phyloP scores from a whole-genome alignment of 2,113 vertebrate genomes.

The Serinus canaria region DNA sequence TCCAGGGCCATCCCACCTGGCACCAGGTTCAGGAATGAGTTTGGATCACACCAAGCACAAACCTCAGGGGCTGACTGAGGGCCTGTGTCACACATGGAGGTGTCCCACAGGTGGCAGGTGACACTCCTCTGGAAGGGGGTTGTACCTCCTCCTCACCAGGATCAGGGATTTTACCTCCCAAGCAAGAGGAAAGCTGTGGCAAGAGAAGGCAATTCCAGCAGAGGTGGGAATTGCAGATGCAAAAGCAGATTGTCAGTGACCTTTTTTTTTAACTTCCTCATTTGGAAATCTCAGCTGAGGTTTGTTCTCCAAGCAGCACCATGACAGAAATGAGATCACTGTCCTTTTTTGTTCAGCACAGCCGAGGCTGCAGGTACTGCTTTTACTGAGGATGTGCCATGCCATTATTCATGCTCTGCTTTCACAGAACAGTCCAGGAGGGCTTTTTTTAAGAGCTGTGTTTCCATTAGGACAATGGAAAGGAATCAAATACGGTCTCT shows the following conservation, averaged over 20 bases:
- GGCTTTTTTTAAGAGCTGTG: not conserved
- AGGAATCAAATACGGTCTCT: not conserved
- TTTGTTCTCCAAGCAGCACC: not conserved
- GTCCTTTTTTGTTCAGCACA: not conserved
- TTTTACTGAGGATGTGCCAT: not conserved
- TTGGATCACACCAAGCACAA: accelerated
- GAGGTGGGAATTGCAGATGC: not conserved
- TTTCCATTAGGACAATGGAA: not conserved
- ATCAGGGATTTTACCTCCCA: not conserved
- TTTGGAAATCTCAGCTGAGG: not conserved
- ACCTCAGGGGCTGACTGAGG: not conserved
- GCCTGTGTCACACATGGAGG: not conserved
- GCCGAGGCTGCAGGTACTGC: not conserved
- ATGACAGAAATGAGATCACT: not conserved
- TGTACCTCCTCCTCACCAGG: not conserved
- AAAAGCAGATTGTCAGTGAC: not conserved
- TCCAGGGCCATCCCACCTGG: accelerated
- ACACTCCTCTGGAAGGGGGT: not conserved
- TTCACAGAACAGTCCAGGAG: not conserved
- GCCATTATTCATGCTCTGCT: not conserved
- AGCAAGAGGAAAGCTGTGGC: not conserved
- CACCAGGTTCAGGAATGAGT: not conserved
- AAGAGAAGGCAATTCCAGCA: not conserved
- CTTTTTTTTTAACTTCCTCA: not conserved
- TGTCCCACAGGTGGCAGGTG: not conserved